Base-by-base conservation (phyloP, 2,113 vertebrate genomes). In the Grus americana region DNA sequence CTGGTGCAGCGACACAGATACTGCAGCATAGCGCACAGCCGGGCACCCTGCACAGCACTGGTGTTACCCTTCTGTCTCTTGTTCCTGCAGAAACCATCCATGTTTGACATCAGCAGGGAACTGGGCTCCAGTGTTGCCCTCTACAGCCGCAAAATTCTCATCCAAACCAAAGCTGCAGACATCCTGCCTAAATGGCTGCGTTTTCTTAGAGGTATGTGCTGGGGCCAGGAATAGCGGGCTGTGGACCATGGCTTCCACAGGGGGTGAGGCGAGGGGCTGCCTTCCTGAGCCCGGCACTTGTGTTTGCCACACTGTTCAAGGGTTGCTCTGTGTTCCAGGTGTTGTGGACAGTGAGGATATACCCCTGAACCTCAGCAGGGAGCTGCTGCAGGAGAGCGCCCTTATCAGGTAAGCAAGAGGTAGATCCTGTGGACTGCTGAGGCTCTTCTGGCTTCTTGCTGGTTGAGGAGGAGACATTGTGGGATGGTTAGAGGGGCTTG, bases 341-440 rank as follows among this genome's bases (percentile, higher is more conserved):
- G 99, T 99, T 93, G 99, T 99, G 96, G 99, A 99, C 98, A 99
- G 99, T 30, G 99, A 99, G 97, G 99, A 99, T 95, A 99, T 99
- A 88, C 99, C 99, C 7, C 97, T 99, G 92, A 99, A 99, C 95
- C 98, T 99, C 96, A 99, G 99, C 98, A 98, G 99, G 94, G 99
- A 99, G 97, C 98, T 99, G 62, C 98, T 99, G 52, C 99, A 99
- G 98, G 99, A 99, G 97, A 99, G 99, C 17, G 95, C 97, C 29
- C 98, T 99, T 70, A 99, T 99, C 98, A 98, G 99, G 99, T 99
- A 94, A 95, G 95, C 49, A 6, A 10, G 16, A 46, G 22, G 20
- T n/a, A 24, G 74, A 44, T 32, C 30, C n/a, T 68, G 57, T 59
- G 62, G 24, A 11, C 46, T 70, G 49, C 59, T 79, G 44, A 88